Percentiles rank a stretch among this genome's conserved stretches.
phyloP scores from a whole-genome alignment of 2,888 invertebrate species.

The Coelinius sp. region DNA sequence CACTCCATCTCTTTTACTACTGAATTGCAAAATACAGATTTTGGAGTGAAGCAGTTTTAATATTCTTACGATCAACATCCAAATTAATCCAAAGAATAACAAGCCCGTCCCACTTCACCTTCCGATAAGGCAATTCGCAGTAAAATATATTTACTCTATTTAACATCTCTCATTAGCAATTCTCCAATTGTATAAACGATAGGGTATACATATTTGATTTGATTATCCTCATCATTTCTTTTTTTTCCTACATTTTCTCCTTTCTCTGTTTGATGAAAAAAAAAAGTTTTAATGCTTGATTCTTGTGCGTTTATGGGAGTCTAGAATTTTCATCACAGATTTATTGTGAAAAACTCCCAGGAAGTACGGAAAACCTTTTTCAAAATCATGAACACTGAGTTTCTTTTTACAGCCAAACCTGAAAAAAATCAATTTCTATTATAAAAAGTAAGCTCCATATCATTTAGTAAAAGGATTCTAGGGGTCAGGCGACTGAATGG shows the following conservation, averaged over 20 bases:
- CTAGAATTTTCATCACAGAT: background rate
- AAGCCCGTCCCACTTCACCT: slow-evolving; percentile 27
- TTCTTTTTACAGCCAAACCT: slow-evolving; percentile 14
- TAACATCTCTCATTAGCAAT: background rate
- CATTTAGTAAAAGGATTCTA: background rate
- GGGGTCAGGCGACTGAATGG: background rate
- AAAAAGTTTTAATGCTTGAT: background rate
- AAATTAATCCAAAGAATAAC: slow-evolving; percentile 2
- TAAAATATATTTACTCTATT: slow-evolving; percentile 24
- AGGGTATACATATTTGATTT: background rate
- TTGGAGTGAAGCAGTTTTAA: background rate
- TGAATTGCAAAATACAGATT: background rate
- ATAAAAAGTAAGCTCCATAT: background rate
- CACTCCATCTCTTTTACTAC: background rate
- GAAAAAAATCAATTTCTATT: background rate
- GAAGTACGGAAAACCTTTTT: slow-evolving; percentile 4
- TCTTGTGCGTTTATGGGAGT: background rate
- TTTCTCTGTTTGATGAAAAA: background rate
- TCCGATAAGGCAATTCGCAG: slow-evolving; percentile 46
- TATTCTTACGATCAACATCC: slow-evolving; percentile 6
- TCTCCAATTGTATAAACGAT: background rate
- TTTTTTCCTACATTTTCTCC: background rate
- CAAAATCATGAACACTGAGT: background rate
- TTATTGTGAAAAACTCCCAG: background rate
- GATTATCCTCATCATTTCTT: background rate